These are phyloP conservation scores for Temnothorax unifasciatus DNA, from an alignment of 2,888 invertebrate species.

Conservation along the genomic window DNA sequence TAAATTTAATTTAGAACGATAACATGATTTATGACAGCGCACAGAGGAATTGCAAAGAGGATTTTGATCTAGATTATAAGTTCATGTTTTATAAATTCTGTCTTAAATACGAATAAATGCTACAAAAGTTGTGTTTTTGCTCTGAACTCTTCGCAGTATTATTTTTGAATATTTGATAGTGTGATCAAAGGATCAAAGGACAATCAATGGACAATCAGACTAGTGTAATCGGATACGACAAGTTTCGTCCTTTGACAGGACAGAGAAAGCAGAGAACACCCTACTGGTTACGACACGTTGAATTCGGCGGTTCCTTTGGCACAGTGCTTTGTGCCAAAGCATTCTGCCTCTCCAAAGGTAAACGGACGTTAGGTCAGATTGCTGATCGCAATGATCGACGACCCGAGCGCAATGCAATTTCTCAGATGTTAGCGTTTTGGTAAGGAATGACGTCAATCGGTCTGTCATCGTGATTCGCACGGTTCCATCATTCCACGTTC, in stretches of 20 bases:
- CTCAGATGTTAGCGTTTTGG: conserved; percentile 29
- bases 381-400: neutral
- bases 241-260: conserved; percentile 6
- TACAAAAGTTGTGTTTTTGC: neutral
- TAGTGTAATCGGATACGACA: neutral
- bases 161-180: neutral
- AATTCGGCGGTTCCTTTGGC: conserved; percentile 22
- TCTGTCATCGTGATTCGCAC: neutral
- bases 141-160: neutral
- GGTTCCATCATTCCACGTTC: neutral
- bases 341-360: neutral
- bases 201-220: neutral
- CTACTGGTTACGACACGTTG: neutral
- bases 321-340: neutral
- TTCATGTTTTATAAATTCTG: conserved; percentile 16
- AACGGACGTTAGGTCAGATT: neutral
- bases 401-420: conserved; percentile 22
- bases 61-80: neutral
- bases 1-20: neutral
- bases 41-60: neutral
- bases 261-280: neutral
- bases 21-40: neutral
- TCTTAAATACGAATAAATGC: neutral
- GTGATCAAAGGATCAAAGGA: neutral
- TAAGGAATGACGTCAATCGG: neutral